Percentiles rank a stretch among this genome's conserved stretches.
phyloP scores from a whole-genome alignment of 2,797 vertebrate species.

The Melanotaenia trifasciata region DNA sequence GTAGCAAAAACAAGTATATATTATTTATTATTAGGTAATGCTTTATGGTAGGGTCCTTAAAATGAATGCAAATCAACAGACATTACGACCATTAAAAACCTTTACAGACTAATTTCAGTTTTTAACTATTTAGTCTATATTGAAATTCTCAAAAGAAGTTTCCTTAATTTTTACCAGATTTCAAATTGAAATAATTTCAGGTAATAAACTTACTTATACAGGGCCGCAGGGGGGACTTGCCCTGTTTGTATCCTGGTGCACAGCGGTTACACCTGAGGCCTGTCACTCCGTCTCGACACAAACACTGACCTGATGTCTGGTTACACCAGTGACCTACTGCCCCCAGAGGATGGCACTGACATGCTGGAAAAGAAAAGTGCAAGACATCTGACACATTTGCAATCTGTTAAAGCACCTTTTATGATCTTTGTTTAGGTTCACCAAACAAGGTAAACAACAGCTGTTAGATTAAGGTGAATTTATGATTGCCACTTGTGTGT shows the following conservation, averaged over 20 bases:
- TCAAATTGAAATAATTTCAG: neutral
- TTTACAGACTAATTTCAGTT: neutral
- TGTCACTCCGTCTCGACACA: conserved; percentile 89
- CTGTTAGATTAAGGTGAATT: neutral
- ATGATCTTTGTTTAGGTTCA: no score
- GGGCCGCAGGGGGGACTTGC: conserved; percentile 86
- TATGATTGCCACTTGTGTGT: neutral
- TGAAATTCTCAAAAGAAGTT: neutral
- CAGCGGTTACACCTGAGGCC: conserved; percentile 90
- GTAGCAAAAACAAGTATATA: neutral
- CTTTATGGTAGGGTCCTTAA: neutral
- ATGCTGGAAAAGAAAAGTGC: conserved; percentile 74
- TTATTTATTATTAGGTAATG: neutral
- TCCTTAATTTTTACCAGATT: neutral
- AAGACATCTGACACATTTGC: neutral
- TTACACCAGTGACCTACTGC: conserved; percentile 89
- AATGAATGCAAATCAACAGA: neutral
- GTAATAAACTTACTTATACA: conserved; percentile 87
- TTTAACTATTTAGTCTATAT: neutral
- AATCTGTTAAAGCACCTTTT: neutral
- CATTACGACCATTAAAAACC: neutral
- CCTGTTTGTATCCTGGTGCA: conserved; percentile 88
- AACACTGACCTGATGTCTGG: conserved; percentile 91
- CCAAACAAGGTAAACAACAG: neutral
- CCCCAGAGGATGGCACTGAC: conserved; percentile 90